Percentiles rank a stretch among this genome's conserved stretches.
phyloP scores from a whole-genome alignment of 1,140 invertebrate species.

The Penaeus vannamei region DNA sequence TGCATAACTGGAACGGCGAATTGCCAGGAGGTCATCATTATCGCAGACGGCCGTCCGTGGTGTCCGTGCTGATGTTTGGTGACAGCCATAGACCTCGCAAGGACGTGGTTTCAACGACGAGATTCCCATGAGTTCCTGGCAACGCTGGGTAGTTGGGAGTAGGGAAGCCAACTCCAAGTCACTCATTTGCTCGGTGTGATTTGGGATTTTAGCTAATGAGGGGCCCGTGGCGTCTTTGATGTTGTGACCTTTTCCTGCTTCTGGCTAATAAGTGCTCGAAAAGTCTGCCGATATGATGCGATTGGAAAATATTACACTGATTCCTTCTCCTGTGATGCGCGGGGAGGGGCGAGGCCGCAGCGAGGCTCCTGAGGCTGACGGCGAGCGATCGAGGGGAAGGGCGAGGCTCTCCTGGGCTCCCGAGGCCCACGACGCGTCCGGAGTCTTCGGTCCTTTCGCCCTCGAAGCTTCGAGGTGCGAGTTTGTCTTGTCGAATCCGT shows the following conservation, averaged over 20 bases:
- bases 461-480: too few relatives aligned
- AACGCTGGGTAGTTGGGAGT: conserved; percentile 18
- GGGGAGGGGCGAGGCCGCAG: neutral
- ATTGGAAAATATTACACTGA: conserved; percentile 49
- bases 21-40: too few relatives aligned
- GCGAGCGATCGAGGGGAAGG: neutral
- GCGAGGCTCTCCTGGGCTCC: neutral
- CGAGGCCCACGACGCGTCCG: too few relatives aligned
- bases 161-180: conserved; percentile 17
- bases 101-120: too few relatives aligned
- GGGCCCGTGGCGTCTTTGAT: conserved; percentile 26
- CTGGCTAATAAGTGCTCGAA: conserved; percentile 48
- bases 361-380: neutral
- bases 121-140: neutral
- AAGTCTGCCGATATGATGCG: conserved; percentile 25
- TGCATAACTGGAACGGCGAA: too few relatives aligned
- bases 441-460: too few relatives aligned
- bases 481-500: too few relatives aligned
- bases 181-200: conserved; percentile 59
- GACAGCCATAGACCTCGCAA: too few relatives aligned
- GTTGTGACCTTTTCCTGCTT: conserved; percentile 42
- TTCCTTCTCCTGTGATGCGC: conserved; percentile 4
- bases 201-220: conserved; percentile 61
- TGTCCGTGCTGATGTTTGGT: too few relatives aligned
- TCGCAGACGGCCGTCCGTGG: too few relatives aligned